Conservation (phyloP, 2,113 vertebrate species). For the Uria aalge region DNA sequence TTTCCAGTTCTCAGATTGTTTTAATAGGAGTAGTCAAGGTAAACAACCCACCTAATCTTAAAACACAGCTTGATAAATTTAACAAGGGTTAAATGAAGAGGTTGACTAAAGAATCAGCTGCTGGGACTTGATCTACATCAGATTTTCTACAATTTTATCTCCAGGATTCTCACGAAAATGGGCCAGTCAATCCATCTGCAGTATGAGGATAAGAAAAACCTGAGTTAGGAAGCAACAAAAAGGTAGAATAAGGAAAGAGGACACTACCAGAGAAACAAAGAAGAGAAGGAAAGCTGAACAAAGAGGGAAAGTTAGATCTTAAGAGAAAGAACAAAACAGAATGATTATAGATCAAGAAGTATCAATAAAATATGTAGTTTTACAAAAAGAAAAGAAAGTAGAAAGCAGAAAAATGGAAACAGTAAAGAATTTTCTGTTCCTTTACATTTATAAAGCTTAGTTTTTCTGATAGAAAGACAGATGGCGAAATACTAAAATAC, state of each 20-base stretch:
- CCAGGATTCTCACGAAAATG: not conserved
- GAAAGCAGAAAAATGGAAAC: not conserved
- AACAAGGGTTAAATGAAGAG: not conserved
- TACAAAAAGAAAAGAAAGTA: not conserved
- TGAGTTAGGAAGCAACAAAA: not conserved
- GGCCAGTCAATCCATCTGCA: not conserved
- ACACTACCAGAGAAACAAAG: not conserved
- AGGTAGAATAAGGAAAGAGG: not conserved
- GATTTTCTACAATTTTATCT: not conserved
- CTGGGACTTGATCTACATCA: not conserved
- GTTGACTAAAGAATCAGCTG: not conserved
- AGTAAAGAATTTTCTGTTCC: not conserved
- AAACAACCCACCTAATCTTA: not conserved
- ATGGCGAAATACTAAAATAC: not conserved
- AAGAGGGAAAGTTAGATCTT: not conserved
- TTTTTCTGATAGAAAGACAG: not conserved
- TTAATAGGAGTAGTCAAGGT: not conserved
- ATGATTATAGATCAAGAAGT: not conserved
- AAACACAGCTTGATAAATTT: not conserved
- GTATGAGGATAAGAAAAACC: not conserved
- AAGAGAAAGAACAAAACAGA: not conserved
- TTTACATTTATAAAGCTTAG: not conserved
- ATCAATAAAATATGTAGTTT: not conserved
- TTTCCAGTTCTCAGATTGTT: not conserved
- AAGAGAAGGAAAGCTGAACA: not conserved